Conservation (phyloP, 2,888 invertebrate genomes). For the Drosophila falleni region DNA sequence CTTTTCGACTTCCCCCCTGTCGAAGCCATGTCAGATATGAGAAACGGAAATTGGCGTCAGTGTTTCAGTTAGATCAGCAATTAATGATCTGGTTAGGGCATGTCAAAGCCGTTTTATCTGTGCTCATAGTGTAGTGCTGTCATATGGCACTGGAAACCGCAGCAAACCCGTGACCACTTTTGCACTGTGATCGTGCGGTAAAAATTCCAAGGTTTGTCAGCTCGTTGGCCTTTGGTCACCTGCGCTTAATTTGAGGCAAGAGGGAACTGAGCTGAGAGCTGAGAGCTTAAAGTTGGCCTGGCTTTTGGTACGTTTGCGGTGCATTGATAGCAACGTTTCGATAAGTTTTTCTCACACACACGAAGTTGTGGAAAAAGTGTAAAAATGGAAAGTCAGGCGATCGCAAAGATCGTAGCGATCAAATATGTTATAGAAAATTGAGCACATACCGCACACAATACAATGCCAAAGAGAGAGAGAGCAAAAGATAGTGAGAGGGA, state of each 20-base stretch:
- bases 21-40: not conserved
- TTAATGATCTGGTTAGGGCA: constrained; percentile 71
- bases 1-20: not conserved
- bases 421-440: constrained; percentile 78
- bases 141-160: constrained; percentile 50
- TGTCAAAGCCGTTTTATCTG: constrained; percentile 67
- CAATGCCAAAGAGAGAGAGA: constrained; percentile 41
- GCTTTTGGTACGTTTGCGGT: constrained; percentile 53
- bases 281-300: constrained; percentile 15
- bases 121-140: constrained; percentile 45
- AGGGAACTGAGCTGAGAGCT: not conserved
- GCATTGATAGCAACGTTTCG: constrained; percentile 69
- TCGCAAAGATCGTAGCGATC: constrained; percentile 74
- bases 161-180: constrained; percentile 54
- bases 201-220: constrained; percentile 81
- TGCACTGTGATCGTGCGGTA: constrained; percentile 59
- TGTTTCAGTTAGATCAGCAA: constrained; percentile 42
- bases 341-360: constrained; percentile 78
- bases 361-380: constrained; percentile 53
- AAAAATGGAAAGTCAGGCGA: constrained; percentile 78
- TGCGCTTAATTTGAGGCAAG: constrained; percentile 78
- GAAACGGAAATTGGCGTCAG: constrained; percentile 20
- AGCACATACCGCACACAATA: constrained; percentile 71
- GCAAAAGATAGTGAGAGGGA: not conserved
- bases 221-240: constrained; percentile 84